These are phyloP conservation scores for Tonatia bakeri DNA, from an alignment of 2,113 vertebrate species.

Conservation along the genomic window DNA sequence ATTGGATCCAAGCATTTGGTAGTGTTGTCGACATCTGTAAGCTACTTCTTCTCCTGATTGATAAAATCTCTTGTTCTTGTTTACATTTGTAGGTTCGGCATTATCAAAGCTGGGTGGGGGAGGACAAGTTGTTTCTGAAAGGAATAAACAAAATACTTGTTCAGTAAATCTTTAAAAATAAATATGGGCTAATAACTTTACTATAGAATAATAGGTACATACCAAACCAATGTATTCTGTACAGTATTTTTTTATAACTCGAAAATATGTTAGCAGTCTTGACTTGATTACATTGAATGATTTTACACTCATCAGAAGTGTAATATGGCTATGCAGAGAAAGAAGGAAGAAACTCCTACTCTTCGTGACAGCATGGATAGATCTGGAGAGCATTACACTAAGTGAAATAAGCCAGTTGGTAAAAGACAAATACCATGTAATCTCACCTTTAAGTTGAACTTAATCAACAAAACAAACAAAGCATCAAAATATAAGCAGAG, in stretches of 20 bases:
- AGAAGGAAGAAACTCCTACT: too few relatives aligned
- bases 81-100: neutral
- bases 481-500: too few relatives aligned
- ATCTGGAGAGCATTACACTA: too few relatives aligned
- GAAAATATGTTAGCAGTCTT: neutral
- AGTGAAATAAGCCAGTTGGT: too few relatives aligned
- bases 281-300: neutral
- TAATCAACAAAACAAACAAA: too few relatives aligned
- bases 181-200: neutral
- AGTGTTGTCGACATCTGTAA: neutral
- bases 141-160: neutral
- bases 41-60: slow-evolving; percentile 34
- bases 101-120: neutral
- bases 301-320: neutral
- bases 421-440: too few relatives aligned
- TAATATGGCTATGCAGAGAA: rapidly evolving
- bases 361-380: too few relatives aligned
- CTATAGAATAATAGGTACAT: neutral
- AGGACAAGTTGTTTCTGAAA: slow-evolving; percentile 23
- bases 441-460: too few relatives aligned
- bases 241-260: neutral
- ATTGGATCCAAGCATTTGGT: neutral
- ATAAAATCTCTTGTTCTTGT: neutral
- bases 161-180: neutral
- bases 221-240: neutral